These are phyloP conservation scores for Platanista minor DNA, from an alignment of 2,113 vertebrate genomes.

Conservation along the genomic window DNA sequence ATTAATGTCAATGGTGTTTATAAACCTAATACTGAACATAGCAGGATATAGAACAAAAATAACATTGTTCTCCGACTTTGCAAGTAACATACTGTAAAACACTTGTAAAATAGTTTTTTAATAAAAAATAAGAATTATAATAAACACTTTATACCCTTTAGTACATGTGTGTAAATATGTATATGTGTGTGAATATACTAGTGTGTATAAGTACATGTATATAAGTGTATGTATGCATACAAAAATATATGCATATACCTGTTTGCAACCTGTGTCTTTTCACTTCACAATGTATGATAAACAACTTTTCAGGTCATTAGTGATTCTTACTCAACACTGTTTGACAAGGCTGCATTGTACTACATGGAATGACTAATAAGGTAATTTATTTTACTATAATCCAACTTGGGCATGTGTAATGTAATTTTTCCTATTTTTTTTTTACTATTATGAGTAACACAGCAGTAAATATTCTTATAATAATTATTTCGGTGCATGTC, in stretches of 20 bases:
- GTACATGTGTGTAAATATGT: not conserved
- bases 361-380: not conserved
- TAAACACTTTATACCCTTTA: not conserved
- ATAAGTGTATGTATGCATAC: not conserved
- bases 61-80: not conserved
- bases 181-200: not conserved
- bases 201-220: not conserved
- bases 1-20: not conserved
- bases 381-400: not conserved
- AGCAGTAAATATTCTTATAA: not conserved
- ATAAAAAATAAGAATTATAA: not conserved
- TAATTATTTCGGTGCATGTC: not conserved
- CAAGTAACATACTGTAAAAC: not conserved
- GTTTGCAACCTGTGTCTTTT: not conserved
- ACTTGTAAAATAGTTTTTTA: not conserved
- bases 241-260: not conserved
- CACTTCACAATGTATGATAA: not conserved
- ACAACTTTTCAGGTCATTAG: not conserved
- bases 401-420: not conserved
- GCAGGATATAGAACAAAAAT: not conserved
- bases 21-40: not conserved
- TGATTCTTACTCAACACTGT: not conserved
- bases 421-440: not conserved
- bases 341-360: not conserved
- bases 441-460: not conserved